Percentiles rank a stretch among this genome's conserved stretches.
Conservation (phyloP, 2,113 vertebrate genomes). For the Chrysemys picta region DNA sequence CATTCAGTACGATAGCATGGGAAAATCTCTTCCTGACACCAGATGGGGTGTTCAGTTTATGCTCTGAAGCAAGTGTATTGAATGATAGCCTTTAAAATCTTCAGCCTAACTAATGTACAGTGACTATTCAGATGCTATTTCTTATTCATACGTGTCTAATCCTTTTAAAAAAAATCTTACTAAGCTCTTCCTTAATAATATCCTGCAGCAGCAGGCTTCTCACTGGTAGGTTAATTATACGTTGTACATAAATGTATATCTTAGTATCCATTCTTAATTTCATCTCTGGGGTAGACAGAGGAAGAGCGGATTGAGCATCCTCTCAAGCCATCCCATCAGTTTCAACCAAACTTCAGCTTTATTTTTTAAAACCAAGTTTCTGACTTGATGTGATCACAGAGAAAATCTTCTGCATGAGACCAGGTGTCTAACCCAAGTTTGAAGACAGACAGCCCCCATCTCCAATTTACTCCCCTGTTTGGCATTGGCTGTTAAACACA, state of each 20-base stretch:
- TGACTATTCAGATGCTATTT: neutral
- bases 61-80: neutral
- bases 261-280: neutral
- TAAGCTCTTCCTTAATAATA: neutral
- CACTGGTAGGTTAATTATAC: neutral
- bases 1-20: neutral
- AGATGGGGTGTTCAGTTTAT: fast-evolving
- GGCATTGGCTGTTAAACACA: slow-evolving; percentile 32
- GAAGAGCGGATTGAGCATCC: neutral
- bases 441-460: neutral
- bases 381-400: neutral
- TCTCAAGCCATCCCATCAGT: neutral
- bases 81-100: neutral
- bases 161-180: neutral
- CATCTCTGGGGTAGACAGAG: neutral
- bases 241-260: neutral
- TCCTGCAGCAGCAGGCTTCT: neutral
- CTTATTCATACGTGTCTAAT: fast-evolving
- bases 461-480: neutral
- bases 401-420: neutral
- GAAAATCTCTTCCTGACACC: neutral
- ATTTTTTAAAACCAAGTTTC: neutral
- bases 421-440: neutral
- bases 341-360: neutral
- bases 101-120: neutral